Conservation (phyloP, 2,113 vertebrate genomes). For the Indicator maculatus region DNA sequence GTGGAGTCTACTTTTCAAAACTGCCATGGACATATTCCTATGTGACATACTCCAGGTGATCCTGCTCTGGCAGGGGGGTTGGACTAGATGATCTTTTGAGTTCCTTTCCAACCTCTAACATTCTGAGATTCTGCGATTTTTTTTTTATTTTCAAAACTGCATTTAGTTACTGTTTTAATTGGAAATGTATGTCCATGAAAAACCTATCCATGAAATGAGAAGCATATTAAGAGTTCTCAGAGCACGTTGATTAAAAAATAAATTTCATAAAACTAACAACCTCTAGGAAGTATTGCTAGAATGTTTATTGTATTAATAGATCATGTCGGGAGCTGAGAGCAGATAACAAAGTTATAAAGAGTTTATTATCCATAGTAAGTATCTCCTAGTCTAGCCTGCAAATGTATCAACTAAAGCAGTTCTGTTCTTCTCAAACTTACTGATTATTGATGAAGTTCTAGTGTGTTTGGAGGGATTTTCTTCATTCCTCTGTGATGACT, state of each 20-base stretch:
- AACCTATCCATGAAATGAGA: background rate
- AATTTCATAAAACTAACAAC: background rate
- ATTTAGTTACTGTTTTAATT: background rate
- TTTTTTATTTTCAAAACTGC: background rate
- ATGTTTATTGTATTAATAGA: background rate
- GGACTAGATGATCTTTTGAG: too few species aligned
- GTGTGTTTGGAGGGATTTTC: background rate
- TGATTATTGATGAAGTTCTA: background rate
- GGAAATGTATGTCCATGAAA: background rate
- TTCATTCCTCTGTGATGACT: background rate
- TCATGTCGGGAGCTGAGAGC: background rate
- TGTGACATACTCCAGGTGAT: too few species aligned
- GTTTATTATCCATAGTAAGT: background rate
- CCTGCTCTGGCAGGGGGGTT: too few species aligned
- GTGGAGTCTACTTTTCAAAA: too few species aligned
- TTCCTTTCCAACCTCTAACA: too few species aligned
- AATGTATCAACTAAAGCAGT: background rate
- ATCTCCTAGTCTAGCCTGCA: background rate
- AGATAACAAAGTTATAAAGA: background rate
- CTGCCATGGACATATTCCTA: too few species aligned
- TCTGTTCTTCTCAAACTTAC: background rate
- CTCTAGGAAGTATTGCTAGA: background rate
- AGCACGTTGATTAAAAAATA: background rate
- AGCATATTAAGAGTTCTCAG: background rate
- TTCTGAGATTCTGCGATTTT: too few species aligned